Percentiles rank a stretch among this genome's conserved stretches.
These are phyloP conservation scores for Percina caprodes DNA, from an alignment of 2,113 vertebrate genomes.

Conservation along the genomic window DNA sequence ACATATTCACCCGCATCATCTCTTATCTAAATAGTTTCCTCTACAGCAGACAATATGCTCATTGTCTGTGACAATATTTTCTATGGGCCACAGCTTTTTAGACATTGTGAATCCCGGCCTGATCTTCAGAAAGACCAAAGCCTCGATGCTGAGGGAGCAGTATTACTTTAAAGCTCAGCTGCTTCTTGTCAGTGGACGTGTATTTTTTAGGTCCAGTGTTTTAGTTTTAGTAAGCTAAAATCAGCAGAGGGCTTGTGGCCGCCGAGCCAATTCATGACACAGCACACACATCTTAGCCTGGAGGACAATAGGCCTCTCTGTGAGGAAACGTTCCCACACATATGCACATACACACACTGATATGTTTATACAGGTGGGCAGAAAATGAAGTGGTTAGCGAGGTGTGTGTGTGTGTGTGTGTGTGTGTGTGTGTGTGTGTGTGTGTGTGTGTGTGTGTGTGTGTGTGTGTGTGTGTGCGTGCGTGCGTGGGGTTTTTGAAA, in stretches of 20 bases:
- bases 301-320: conserved; percentile 76
- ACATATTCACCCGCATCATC: not conserved
- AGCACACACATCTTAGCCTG: conserved; percentile 60
- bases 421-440: conserved; percentile 43
- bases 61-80: not conserved
- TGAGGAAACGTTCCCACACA: conserved; percentile 53
- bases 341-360: conserved; percentile 57
- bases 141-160: conserved; percentile 36
- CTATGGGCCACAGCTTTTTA: not conserved
- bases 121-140: conserved; percentile 22
- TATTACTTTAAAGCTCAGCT: conserved; percentile 43
- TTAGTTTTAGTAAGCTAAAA: conserved; percentile 72
- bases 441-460: conserved; percentile 18
- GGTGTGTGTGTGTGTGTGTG: conserved; percentile 41
- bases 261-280: conserved; percentile 74
- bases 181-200: conserved; percentile 52
- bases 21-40: not conserved
- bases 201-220: conserved; percentile 70
- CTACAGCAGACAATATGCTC: not conserved
- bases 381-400: conserved; percentile 66
- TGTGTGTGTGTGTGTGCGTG: conserved; percentile 39
- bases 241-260: conserved; percentile 69
- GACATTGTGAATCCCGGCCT: conserved; percentile 2
- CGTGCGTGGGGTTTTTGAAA: conserved; percentile 64
- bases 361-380: conserved; percentile 81